phyloP scores from a whole-genome alignment of 1,140 invertebrate genomes.

The Papilio polytes region DNA sequence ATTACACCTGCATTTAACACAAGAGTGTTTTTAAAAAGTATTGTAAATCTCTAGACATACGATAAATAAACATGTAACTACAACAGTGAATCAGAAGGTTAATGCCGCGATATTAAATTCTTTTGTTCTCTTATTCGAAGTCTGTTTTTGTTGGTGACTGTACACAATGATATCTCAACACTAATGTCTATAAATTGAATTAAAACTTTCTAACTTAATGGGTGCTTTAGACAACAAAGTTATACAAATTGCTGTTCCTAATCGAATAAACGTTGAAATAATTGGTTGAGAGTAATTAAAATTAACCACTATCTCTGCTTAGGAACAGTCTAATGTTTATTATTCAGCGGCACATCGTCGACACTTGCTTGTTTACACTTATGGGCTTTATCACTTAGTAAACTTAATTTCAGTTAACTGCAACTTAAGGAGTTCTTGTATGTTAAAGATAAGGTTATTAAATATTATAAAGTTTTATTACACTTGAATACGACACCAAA shows the following conservation, averaged over 20 bases:
- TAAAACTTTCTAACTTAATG: constrained; percentile 58
- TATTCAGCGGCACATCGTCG: constrained; percentile 10
- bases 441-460: constrained; percentile 61
- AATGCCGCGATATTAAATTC: background rate
- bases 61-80: background rate
- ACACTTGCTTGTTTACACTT: constrained; percentile 30
- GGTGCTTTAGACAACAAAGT: constrained; percentile 53
- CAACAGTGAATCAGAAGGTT: background rate
- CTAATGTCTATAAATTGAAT: constrained; percentile 71
- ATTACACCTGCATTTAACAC: background rate
- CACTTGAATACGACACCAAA: constrained; percentile 56
- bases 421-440: constrained; percentile 70
- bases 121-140: background rate
- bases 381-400: constrained; percentile 51
- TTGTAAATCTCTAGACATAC: background rate
- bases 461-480: constrained; percentile 63
- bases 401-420: constrained; percentile 62
- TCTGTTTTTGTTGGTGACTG: background rate
- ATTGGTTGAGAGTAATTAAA: constrained; percentile 34
- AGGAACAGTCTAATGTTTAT: constrained; percentile 31
- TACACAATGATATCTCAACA: constrained; percentile 45
- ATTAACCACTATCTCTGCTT: constrained; percentile 31
- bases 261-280: constrained; percentile 22
- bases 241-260: constrained; percentile 57
- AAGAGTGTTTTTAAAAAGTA: too few species aligned